Evolutionary conservation across 2,888 invertebrate species (phyloP), one percentile per base, ranked within the genome.

Genomic region (Dynastes tityus): DNA sequence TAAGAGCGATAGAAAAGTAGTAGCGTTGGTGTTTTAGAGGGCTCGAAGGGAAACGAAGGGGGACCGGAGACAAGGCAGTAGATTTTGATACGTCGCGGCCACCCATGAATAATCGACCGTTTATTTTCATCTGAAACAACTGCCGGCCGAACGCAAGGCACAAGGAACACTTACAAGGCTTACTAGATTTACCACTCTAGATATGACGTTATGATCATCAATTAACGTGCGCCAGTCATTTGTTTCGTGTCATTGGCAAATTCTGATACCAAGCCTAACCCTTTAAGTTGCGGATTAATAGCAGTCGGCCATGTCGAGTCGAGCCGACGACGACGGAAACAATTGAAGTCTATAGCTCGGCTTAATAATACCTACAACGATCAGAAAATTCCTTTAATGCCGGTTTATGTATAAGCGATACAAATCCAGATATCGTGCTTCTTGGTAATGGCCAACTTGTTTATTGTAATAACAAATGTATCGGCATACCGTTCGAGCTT

Each of bases 161-260:
- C 77, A 58, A 73, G 67, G 78, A 63, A 78, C 79, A 77, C 79
- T 71, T 73, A 73, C 73, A 73, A 73, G 79, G 73, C 77, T 73
- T 79, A 84, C 83, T 80, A 85, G 85, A 86, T 86, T 85, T 85
- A 86, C 86, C 87, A 86, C 86, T 86, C 85, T 84, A 87, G 87
- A 87, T 87, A 87, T 86, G 86, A 87, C 87, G 86, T 86, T 86
- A 83, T 83, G 86, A 87, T 87, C 87, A 87, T 87, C 86, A 87
- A 87, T 87, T 87, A 87, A 85, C 85, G 86, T 84, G 85, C 85
- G 84, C 83, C 84, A 85, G 84, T 87, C 87, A 87, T 87, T 87
- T 87, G 86, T 87, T 86, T 85, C 83, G 80, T 85, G 86, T 86
- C 86, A 86, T 87, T 86, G 86, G 86, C 86, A 84, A 86, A 86